A percentile compares a stretch with the other conserved stretches of the same genome.
Conservation (phyloP, 2,113 vertebrate species). For the Gasterosteus aculeatus region DNA sequence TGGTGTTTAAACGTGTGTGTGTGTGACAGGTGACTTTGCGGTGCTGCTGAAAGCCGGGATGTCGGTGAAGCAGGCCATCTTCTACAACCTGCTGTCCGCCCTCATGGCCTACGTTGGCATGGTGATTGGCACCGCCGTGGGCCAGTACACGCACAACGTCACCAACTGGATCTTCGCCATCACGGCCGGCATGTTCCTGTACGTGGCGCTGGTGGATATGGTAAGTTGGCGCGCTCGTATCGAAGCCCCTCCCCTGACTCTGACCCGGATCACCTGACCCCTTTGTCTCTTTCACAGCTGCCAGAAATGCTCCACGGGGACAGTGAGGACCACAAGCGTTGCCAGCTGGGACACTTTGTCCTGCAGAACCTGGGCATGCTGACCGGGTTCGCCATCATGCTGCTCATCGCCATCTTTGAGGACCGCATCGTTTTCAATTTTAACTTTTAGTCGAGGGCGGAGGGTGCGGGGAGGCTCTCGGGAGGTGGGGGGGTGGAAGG, state of each 20-base stretch:
- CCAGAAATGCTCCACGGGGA: constrained; percentile 98
- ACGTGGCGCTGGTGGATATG: constrained; percentile 98
- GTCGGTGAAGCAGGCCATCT: constrained; percentile 96
- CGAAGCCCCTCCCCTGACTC: constrained; percentile 3
- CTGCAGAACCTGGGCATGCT: constrained; percentile 95
- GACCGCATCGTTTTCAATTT: constrained; percentile 94
- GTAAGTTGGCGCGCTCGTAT: constrained; percentile 76
- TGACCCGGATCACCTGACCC: background rate
- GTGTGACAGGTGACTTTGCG: constrained; percentile 92
- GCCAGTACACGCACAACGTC: constrained; percentile 95
- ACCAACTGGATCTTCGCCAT: constrained; percentile 97
- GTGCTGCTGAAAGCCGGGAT: constrained; percentile 98
- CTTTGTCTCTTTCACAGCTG: constrained; percentile 79
- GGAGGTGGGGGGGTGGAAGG: background rate
- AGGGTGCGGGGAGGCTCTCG: background rate
- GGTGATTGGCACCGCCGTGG: constrained; percentile 94
- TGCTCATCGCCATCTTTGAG: constrained; percentile 97
- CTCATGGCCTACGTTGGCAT: constrained; percentile 98
- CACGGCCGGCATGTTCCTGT: constrained; percentile 99
- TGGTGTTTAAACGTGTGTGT: constrained; percentile 10
- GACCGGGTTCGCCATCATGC: constrained; percentile 94
- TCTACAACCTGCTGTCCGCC: constrained; percentile 96
- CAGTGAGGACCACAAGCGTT: constrained; percentile 92
- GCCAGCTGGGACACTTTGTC: constrained; percentile 91
- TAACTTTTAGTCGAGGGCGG: constrained; percentile 83